Base-by-base conservation (phyloP, 2,888 invertebrate species). In the Brenthis hecate region DNA sequence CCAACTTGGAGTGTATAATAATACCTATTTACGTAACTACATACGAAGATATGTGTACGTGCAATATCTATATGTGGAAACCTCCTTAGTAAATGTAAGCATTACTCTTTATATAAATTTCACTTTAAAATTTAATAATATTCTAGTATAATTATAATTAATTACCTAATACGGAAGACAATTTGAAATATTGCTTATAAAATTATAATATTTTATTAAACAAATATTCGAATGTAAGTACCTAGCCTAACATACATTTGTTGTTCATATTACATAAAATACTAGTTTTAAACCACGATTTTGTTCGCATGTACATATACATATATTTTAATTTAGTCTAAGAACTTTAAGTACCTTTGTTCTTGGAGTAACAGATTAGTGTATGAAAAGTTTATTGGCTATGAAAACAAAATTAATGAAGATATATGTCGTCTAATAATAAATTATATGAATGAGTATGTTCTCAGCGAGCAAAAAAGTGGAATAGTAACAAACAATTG, bases 1-100 rank as follows among this genome's bases (percentile, higher is more conserved):
- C 79, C 78, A 80, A 80, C 80, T 73, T 65, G 77, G 72, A 80
- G 78, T 43, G 36, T 81, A 79, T 85, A 83, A 84, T 83, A 83
- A 84, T 82, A 82, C 82, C 81, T 83, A 83, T 84, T 85, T 85
- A 82, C 48, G 48, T 60, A 62, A 62, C 61, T 62, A 62, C 61
- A 14, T 62, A 62, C 51, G 36, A 36, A 62, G 13, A 19, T 62
- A 53, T 53, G 53, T 53, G 51, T 62, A 62, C 36, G 36, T 53
- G 53, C 14, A 11, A 50, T 28, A 48, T 50, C 36, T 43, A 43
- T 60, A 60, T 28, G 50, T 60, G 48, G 23, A 60, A 28, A 60
- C 50, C 50, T 60, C 48, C 48, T 60, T 53, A 53, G 36, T 53
- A 36, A 51, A 36, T 53, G 19, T 53, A 32, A 43, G 32, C 16